Evolutionary conservation across 1,140 invertebrate species (phyloP).

Genomic region (Sminthurides bifidus): DNA sequence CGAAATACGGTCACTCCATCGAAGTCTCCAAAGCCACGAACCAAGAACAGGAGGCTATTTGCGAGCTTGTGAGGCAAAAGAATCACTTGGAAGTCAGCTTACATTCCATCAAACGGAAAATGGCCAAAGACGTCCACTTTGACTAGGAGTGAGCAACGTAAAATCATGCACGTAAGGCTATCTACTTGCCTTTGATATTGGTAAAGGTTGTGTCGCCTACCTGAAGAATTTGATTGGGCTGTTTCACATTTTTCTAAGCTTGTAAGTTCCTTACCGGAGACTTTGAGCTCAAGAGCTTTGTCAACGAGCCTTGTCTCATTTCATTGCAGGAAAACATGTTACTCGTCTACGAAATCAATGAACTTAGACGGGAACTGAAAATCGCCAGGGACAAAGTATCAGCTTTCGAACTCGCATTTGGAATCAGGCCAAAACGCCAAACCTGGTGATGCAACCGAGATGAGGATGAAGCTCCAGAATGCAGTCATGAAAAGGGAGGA

Average conservation of each 20-base stretch:
- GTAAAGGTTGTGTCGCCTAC: background rate
- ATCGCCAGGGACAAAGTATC: constrained; percentile 47
- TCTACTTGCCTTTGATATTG: background rate
- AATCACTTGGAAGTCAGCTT: constrained; percentile 65
- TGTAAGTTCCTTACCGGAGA: background rate
- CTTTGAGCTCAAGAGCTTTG: background rate
- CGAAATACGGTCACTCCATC: constrained; percentile 58
- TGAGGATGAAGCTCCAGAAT: constrained; percentile 18
- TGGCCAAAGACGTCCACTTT: constrained; percentile 39
- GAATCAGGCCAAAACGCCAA: constrained; percentile 37
- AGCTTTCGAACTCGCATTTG: constrained; percentile 58
- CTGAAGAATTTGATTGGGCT: too few relatives aligned
- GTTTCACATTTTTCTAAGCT: background rate
- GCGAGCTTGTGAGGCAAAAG: constrained; percentile 44
- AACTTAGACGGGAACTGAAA: constrained; percentile 53
- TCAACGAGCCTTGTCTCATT: constrained; percentile 4
- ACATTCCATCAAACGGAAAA: constrained; percentile 46
- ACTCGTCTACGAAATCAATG: constrained; percentile 61
- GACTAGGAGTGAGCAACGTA: constrained; percentile 40
- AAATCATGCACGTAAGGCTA: constrained; percentile 42
- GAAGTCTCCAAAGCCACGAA: constrained; percentile 49
- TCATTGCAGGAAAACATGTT: constrained; percentile 57
- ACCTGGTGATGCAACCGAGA: constrained; percentile 20
- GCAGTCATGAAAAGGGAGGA: constrained; percentile 25
- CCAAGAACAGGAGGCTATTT: constrained; percentile 40